phyloP scores from a whole-genome alignment of 2,888 invertebrate genomes.

The Xylocampa areola region DNA sequence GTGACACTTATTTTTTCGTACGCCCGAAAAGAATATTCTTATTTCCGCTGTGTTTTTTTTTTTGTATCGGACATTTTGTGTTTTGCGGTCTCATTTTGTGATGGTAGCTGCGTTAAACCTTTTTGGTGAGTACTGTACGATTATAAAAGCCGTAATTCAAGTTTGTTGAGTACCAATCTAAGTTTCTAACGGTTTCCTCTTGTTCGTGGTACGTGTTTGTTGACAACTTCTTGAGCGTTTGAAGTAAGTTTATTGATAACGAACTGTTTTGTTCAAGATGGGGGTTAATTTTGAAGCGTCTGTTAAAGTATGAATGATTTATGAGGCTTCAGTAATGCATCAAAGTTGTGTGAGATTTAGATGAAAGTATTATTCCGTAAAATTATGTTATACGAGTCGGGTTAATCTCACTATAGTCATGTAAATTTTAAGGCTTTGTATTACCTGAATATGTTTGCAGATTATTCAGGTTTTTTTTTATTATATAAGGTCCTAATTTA shows the following conservation, averaged over 20 bases:
- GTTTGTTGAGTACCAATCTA: constrained; percentile 55
- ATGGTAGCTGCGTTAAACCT: constrained; percentile 21
- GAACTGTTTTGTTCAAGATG: constrained; percentile 35
- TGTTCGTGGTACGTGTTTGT: constrained; percentile 48
- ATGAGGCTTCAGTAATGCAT: too few relatives aligned
- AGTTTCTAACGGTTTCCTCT: constrained; percentile 45
- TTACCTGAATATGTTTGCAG: too few relatives aligned
- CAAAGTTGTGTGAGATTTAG: too few relatives aligned
- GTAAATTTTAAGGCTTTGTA: too few relatives aligned
- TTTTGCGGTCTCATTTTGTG: constrained; percentile 24
- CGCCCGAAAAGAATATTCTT: constrained; percentile 45
- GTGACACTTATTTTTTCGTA: constrained; percentile 68
- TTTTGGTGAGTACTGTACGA: constrained; percentile 50
- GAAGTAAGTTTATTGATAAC: constrained; percentile 48
- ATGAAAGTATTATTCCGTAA: too few relatives aligned
- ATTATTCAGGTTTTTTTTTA: too few relatives aligned
- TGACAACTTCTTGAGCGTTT: constrained; percentile 51
- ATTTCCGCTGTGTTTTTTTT: constrained; percentile 41
- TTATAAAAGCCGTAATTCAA: constrained; percentile 45
- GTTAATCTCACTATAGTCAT: too few relatives aligned
- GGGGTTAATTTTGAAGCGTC: not conserved
- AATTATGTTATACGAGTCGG: too few relatives aligned
- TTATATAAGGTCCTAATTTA: too few relatives aligned
- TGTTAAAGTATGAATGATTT: not conserved
- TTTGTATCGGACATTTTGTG: constrained; percentile 39